These are phyloP conservation scores for Lepilemur septentrionalis DNA, from an alignment of 2,797 vertebrate species.

Conservation along the genomic window DNA sequence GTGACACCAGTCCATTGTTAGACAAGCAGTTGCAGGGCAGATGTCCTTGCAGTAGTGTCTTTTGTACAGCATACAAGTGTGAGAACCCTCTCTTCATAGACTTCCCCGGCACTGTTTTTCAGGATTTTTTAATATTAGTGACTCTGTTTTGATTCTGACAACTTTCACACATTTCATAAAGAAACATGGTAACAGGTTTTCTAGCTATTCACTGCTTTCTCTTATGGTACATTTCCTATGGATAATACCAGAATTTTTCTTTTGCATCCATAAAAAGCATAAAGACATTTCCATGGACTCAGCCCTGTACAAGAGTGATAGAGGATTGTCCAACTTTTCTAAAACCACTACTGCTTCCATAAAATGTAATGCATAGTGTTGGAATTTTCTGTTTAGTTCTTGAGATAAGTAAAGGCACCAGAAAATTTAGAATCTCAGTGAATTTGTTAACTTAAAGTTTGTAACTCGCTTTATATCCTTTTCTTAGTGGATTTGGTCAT, in stretches of 20 bases:
- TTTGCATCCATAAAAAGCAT: background rate
- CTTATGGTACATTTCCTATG: background rate
- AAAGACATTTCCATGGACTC: background rate
- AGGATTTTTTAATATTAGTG: background rate
- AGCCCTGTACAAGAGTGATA: background rate
- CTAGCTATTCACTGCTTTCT: background rate
- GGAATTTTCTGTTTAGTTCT: slow-evolving; percentile 29
- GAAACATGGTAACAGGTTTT: background rate
- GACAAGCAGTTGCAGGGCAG: background rate
- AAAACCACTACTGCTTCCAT: background rate
- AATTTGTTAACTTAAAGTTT: slow-evolving; percentile 6
- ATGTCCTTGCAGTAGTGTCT: background rate
- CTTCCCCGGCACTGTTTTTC: background rate
- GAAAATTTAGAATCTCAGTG: slow-evolving; percentile 13
- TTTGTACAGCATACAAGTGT: background rate
- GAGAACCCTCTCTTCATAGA: background rate
- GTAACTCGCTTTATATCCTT: background rate
- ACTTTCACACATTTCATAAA: background rate
- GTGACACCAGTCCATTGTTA: background rate
- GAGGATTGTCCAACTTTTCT: background rate
- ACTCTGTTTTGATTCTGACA: background rate
- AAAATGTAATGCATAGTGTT: background rate
- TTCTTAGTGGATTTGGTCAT: background rate
- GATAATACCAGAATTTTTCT: background rate
- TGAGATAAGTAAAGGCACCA: background rate